phyloP scores from a whole-genome alignment of 2,113 vertebrate genomes.

The Ceyx cyanopectus region DNA sequence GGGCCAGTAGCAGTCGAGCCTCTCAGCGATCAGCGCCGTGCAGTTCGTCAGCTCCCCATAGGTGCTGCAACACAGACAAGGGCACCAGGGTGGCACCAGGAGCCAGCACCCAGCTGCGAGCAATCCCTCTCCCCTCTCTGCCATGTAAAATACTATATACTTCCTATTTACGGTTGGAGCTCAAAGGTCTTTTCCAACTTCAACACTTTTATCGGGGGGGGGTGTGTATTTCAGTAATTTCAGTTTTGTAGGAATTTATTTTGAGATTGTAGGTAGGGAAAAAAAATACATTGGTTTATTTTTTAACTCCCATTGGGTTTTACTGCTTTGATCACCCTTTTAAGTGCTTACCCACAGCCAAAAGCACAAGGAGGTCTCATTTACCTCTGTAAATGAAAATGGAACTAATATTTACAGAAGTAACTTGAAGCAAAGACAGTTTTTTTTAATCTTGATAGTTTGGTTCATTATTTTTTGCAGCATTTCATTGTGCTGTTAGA shows the following conservation, averaged over 20 bases:
- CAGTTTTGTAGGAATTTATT: neutral
- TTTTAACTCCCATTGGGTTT: neutral
- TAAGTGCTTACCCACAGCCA: neutral
- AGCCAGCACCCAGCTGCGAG: neutral
- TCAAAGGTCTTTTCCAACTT: neutral
- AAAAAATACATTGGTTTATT: neutral
- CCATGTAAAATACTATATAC: accelerated
- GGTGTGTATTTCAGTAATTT: accelerated
- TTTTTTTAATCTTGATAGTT: neutral
- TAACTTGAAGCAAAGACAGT: neutral
- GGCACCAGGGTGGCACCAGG: neutral
- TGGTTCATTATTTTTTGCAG: neutral
- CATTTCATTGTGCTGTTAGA: neutral
- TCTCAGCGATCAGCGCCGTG: constrained; percentile 80
- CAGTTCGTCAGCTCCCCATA: constrained; percentile 91
- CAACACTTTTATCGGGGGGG: neutral
- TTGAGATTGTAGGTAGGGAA: neutral
- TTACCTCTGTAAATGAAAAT: neutral
- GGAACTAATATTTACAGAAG: neutral
- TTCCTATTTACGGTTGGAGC: neutral
- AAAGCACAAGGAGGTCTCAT: neutral
- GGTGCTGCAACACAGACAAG: constrained; percentile 49
- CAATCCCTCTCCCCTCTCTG: accelerated
- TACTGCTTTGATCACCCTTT: neutral
- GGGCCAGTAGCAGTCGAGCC: constrained; percentile 91